These are phyloP conservation scores for Chaenocephalus aceratus DNA, from an alignment of 2,113 vertebrate species.

Conservation along the genomic window DNA sequence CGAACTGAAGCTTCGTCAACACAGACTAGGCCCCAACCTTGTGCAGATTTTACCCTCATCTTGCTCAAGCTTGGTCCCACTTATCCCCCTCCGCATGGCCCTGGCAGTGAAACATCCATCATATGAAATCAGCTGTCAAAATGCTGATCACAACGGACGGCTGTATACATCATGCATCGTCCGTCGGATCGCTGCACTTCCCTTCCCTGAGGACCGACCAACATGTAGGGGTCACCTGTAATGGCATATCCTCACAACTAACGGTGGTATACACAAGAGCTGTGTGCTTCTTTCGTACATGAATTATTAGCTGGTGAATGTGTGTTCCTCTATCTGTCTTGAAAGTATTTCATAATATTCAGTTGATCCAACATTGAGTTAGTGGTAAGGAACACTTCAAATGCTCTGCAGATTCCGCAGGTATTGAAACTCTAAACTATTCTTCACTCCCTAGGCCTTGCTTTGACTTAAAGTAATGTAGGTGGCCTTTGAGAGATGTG, in stretches of 20 bases:
- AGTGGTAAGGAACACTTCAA: not conserved
- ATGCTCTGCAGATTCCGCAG: not conserved
- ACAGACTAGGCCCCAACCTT: slow-evolving; percentile 2
- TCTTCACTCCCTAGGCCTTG: not conserved
- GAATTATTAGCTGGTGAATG: not conserved
- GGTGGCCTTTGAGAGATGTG: not conserved
- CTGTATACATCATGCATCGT: slow-evolving; percentile 48
- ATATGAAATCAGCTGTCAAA: slow-evolving; percentile 72
- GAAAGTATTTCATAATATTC: not conserved
- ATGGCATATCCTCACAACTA: not conserved
- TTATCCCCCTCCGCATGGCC: slow-evolving; percentile 26
- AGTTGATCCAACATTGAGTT: not conserved
- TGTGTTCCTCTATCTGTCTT: not conserved
- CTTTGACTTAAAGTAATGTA: not conserved
- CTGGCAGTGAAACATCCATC: slow-evolving; percentile 70
- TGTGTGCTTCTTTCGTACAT: not conserved
- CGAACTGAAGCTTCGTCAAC: slow-evolving; percentile 28
- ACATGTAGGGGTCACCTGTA: slow-evolving; percentile 40
- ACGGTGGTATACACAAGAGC: not conserved
- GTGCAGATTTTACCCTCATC: slow-evolving; percentile 22
- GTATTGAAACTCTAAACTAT: not conserved
- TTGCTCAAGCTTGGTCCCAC: slow-evolving; percentile 31
- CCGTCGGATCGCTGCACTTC: slow-evolving; percentile 49
- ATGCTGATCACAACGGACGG: slow-evolving; percentile 58
- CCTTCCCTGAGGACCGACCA: slow-evolving; percentile 6